These are phyloP conservation scores for Adelphocoris suturalis DNA, from an alignment of 2,888 invertebrate genomes.

Conservation along the genomic window DNA sequence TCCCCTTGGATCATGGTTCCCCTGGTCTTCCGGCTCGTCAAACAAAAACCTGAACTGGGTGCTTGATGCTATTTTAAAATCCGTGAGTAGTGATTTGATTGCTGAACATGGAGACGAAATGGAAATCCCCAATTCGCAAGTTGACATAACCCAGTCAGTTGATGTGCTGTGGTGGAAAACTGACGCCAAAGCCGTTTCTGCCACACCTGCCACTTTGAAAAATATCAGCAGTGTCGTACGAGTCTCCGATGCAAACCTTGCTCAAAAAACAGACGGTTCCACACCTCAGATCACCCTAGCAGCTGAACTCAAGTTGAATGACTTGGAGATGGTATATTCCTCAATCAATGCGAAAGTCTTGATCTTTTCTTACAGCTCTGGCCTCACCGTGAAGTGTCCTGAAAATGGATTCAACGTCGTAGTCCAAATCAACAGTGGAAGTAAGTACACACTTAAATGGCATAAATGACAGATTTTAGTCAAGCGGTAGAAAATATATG, in stretches of 20 bases:
- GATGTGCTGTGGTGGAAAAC: neutral
- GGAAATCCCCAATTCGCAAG: neutral
- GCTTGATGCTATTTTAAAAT: slow-evolving; percentile 25
- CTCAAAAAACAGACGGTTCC: neutral
- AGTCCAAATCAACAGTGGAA: slow-evolving; percentile 27
- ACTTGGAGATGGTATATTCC: slow-evolving; percentile 46
- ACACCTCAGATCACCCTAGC: neutral
- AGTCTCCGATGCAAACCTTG: slow-evolving; percentile 37
- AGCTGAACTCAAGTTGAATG: slow-evolving; percentile 45
- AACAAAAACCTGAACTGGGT: slow-evolving; percentile 58
- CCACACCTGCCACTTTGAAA: neutral
- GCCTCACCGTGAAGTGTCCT: slow-evolving; percentile 33
- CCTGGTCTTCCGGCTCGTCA: slow-evolving; percentile 44
- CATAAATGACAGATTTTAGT: too few relatives aligned
- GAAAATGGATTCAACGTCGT: slow-evolving; percentile 34
- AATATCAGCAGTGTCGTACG: slow-evolving; percentile 52
- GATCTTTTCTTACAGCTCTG: neutral
- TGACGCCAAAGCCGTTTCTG: neutral
- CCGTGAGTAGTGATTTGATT: slow-evolving; percentile 51
- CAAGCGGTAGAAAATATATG: too few relatives aligned
- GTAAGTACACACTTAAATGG: slow-evolving; percentile 5
- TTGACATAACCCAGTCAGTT: neutral
- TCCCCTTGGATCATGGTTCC: neutral
- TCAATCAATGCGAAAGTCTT: neutral
- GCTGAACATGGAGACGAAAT: slow-evolving; percentile 47